Percentiles rank a stretch among this genome's conserved stretches.
These are phyloP conservation scores for Acrobasis repandana DNA, from an alignment of 2,888 invertebrate genomes.

Conservation along the genomic window DNA sequence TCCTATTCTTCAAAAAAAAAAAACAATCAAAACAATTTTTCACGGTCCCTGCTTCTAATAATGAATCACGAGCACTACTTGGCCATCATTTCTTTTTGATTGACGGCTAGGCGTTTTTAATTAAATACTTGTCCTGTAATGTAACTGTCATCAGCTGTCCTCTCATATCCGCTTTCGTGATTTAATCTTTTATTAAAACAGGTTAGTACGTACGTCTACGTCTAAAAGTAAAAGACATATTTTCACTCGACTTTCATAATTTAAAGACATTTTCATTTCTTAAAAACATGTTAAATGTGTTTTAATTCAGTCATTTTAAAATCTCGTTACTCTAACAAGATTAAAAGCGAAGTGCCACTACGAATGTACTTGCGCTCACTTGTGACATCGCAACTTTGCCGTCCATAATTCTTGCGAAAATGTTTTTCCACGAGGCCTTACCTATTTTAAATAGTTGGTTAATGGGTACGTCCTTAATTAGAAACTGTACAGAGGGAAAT, in stretches of 20 bases:
- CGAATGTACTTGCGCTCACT: conserved; percentile 45
- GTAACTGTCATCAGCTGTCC: conserved; percentile 3
- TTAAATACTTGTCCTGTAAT: background rate
- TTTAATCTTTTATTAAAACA: too few species aligned
- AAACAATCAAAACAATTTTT: background rate
- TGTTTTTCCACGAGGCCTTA: conserved; percentile 68
- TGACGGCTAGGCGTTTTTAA: background rate
- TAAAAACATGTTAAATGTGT: conserved; percentile 20
- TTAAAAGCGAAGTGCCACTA: conserved; percentile 36
- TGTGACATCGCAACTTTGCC: conserved; percentile 54
- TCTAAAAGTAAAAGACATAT: too few species aligned
- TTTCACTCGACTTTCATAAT: too few species aligned
- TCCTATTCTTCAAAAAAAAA: background rate
- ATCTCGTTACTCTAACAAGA: conserved; percentile 32
- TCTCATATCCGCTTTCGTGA: too few species aligned
- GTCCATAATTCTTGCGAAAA: conserved; percentile 66
- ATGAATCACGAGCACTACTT: conserved; percentile 1
- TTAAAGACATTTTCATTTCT: conserved; percentile 25
- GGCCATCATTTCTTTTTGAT: background rate
- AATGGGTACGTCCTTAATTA: conserved; percentile 82
- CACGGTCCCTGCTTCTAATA: background rate
- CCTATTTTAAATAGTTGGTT: conserved; percentile 81
- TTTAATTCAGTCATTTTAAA: conserved; percentile 23
- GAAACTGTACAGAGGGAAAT: conserved; percentile 72
- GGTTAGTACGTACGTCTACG: too few species aligned